Conservation (phyloP, 2,797 vertebrate genomes). For the Selene dorsalis region DNA sequence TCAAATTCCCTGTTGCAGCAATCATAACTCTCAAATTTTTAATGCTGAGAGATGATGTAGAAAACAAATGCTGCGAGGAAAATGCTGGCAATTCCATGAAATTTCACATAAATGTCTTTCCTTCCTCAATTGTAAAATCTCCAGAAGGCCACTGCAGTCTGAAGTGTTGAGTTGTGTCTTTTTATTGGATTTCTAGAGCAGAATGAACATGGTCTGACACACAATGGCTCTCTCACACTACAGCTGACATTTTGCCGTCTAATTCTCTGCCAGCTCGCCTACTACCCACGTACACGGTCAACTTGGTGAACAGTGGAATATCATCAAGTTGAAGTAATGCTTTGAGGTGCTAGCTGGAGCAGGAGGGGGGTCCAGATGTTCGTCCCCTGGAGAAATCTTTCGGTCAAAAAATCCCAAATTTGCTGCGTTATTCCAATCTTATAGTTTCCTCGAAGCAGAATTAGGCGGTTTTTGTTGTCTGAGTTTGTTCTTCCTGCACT, state of each 20-base stretch:
- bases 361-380: too few species aligned
- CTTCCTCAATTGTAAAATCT: slow-evolving; percentile 25
- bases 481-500: too few species aligned
- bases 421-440: too few species aligned
- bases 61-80: slow-evolving; percentile 35
- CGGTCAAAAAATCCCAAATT: too few species aligned
- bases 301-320: slow-evolving; percentile 12
- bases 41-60: slow-evolving; percentile 9
- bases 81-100: slow-evolving; percentile 18
- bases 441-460: too few species aligned
- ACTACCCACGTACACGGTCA: background rate
- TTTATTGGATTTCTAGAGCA: background rate
- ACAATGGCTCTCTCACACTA: background rate
- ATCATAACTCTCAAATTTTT: slow-evolving; percentile 3
- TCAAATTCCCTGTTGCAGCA: slow-evolving; percentile 20
- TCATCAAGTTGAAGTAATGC: background rate
- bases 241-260: slow-evolving; percentile 1
- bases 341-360: too few species aligned
- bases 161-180: slow-evolving; percentile 17
- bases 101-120: slow-evolving; percentile 23
- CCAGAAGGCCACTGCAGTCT: background rate
- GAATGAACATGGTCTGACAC: background rate
- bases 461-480: too few species aligned
- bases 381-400: too few species aligned
- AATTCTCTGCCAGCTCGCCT: background rate